A percentile compares a stretch with the other conserved stretches of the same genome.
Conservation (phyloP, 2,888 invertebrate genomes). For the Conomelus anceps region DNA sequence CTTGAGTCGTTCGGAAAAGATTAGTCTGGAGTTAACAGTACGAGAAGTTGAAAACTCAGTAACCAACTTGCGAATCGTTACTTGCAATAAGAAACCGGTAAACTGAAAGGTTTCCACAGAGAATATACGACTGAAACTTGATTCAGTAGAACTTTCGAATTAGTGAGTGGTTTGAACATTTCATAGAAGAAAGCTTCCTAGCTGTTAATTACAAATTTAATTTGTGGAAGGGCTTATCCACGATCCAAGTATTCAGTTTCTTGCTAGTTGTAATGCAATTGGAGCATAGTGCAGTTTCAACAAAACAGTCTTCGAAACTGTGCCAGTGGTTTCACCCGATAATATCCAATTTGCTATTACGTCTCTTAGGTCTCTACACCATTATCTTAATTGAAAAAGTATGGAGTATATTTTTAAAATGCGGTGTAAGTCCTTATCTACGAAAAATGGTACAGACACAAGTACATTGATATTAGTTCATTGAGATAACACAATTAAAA, state of each 20-base stretch:
- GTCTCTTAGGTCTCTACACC: background rate
- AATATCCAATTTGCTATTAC: background rate
- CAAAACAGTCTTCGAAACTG: background rate
- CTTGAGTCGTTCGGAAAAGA: background rate
- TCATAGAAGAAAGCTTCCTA: background rate
- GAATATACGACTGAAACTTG: background rate
- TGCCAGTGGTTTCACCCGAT: background rate
- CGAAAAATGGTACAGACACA: too few species aligned
- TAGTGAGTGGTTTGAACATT: background rate
- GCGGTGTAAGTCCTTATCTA: too few species aligned
- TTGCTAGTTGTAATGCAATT: background rate
- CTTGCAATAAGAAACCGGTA: background rate
- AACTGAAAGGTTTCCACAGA: background rate
- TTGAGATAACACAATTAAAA: too few species aligned
- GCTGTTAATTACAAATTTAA: background rate
- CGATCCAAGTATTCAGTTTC: background rate
- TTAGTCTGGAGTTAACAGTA: background rate
- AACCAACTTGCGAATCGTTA: background rate
- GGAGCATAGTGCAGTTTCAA: too few species aligned
- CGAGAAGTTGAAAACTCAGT: background rate
- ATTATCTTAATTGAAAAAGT: background rate
- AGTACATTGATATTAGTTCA: too few species aligned
- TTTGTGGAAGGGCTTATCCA: background rate
- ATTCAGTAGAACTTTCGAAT: background rate
- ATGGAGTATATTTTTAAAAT: background rate